Conservation (phyloP, 1,140 invertebrate genomes). For the Pantala flavescens region DNA sequence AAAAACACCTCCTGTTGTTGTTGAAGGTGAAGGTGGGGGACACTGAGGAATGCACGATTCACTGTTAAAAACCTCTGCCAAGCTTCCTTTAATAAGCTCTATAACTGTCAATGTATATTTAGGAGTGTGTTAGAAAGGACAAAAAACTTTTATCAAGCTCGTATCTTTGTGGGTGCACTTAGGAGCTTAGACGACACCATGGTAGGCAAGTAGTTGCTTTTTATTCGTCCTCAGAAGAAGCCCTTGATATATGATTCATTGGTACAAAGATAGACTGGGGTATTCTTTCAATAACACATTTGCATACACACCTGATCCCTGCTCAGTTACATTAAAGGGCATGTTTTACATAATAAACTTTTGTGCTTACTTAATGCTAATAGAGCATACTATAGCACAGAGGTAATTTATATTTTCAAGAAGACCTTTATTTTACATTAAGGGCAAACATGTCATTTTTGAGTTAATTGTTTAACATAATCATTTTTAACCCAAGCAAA, state of each 20-base stretch:
- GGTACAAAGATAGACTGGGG: background rate
- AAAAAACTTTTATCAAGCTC: slow-evolving; percentile 7
- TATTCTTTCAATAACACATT: background rate
- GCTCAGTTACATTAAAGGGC: background rate
- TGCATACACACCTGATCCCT: slow-evolving; percentile 4
- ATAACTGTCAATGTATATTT: slow-evolving; percentile 10
- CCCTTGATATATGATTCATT: slow-evolving; percentile 10
- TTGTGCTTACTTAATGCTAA: background rate
- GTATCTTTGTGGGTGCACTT: slow-evolving; percentile 8
- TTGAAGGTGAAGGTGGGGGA: slow-evolving; percentile 2
- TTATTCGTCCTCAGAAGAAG: background rate
- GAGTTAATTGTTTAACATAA: too few species aligned
- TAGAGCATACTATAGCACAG: background rate
- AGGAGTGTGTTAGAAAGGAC: slow-evolving; percentile 8
- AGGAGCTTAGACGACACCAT: slow-evolving; percentile 8
- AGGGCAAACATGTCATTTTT: too few species aligned
- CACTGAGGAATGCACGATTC: background rate
- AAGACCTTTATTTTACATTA: background rate
- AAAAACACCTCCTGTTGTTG: background rate
- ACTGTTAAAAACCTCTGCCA: slow-evolving; percentile 2
- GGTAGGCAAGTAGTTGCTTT: slow-evolving; percentile 8
- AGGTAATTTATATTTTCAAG: background rate
- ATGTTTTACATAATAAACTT: background rate
- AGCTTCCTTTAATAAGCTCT: slow-evolving; percentile 5
- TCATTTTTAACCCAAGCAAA: too few species aligned